Base-by-base conservation (phyloP, 2,888 invertebrate species). In the Xylota segnis region DNA sequence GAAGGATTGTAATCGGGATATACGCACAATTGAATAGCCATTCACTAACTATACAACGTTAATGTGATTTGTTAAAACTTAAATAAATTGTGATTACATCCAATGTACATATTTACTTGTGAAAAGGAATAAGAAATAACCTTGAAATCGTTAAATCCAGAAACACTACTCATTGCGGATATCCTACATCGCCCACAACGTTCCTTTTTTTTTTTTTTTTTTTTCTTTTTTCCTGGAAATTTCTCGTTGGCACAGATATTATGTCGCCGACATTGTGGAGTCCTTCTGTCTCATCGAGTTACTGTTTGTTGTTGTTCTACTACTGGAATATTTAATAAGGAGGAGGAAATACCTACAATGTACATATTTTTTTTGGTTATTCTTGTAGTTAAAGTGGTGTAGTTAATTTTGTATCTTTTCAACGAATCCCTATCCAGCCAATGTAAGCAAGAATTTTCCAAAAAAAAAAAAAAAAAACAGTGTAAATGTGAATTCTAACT, bases 91-190 rank as follows among this genome's bases (percentile, higher is more conserved):
- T 18, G n/a, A 50, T 37, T 54, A 32, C 4, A 40, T n/a, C n/a
- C n/a, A n/a, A n/a, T 40, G n/a, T 29, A 47, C 23, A 32, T 43
- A 34, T 75, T 47, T 18, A 52, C 10, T 79, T 61, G 63, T 68
- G 18, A 65, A 65, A 77, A 71, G 32, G 32, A 18, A 56, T 63
- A 68, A 45, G 43, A 40, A 34, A 45, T 70, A 82, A 82, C 76
- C 82, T 82, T 82, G 76, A 82, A 82, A 75, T 54, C 43, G 18
- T 76, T 63, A 45, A 32, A 81, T 75, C 52, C 45, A 75, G 54
- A 58, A 63, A 45, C 52, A 82, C 76, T 76, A 58, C 70, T 70
- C 66, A 68, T 63, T 79, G 79, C 83, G 79, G 83, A 79, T 70
- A 79, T 79, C 74, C 74, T 79, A 70, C 68, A 65, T 79, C 56